A percentile compares a stretch with the other conserved stretches of the same genome.
These are phyloP conservation scores for Lates calcarifer DNA, from an alignment of 2,113 vertebrate species.

Conservation along the genomic window DNA sequence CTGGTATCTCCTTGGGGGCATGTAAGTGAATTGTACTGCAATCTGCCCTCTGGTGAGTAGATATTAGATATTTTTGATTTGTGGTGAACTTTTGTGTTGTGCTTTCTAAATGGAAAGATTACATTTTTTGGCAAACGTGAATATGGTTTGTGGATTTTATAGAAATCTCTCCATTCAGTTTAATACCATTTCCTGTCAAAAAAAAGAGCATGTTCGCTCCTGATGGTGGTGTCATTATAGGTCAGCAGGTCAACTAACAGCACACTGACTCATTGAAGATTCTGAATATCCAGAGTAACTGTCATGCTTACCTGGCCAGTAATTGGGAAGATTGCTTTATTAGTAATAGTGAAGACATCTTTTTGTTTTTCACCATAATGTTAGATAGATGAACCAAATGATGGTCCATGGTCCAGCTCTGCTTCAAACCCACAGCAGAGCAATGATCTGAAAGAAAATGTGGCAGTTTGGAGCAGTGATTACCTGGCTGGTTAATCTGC, in stretches of 20 bases:
- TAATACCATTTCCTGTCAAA: too few species aligned
- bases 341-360: background rate
- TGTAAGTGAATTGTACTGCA: background rate
- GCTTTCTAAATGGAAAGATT: too few species aligned
- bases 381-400: too few species aligned
- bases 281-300: background rate
- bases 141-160: too few species aligned
- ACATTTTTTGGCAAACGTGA: too few species aligned
- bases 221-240: background rate
- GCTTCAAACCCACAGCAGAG: constrained; percentile 8
- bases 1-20: too few species aligned
- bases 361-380: background rate
- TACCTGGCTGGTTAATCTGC: constrained; percentile 20
- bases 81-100: background rate
- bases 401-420: background rate
- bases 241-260: background rate
- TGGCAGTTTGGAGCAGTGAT: constrained; percentile 24
- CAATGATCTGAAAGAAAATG: constrained; percentile 3
- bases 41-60: background rate
- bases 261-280: background rate
- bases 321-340: background rate
- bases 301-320: background rate
- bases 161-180: too few species aligned
- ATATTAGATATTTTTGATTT: constrained; percentile 15
- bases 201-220: too few species aligned